A percentile compares a stretch with the other conserved stretches of the same genome.
These are phyloP conservation scores for Priocnemis perturbator DNA, from an alignment of 2,888 invertebrate genomes.

Conservation along the genomic window DNA sequence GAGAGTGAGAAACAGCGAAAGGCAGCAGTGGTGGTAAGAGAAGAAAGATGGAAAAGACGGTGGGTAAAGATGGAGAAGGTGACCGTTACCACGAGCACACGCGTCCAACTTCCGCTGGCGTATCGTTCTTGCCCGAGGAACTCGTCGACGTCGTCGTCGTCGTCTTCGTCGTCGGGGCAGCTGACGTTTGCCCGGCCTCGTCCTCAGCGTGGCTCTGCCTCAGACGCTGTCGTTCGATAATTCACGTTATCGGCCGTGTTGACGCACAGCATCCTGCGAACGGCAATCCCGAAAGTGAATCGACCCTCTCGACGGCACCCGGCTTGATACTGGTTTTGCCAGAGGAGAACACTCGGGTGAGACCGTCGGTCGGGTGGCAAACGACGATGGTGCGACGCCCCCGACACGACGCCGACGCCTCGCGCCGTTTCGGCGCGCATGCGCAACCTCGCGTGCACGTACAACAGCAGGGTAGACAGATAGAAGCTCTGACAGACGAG, in stretches of 20 bases:
- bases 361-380: constrained; percentile 55
- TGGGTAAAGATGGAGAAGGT: no score
- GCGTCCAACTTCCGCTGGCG: background rate
- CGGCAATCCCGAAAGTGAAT: constrained; percentile 27
- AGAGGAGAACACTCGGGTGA: constrained; percentile 61
- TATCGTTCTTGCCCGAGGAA: background rate
- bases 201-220: no score
- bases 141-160: no score
- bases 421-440: constrained; percentile 57
- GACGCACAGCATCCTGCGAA: no score
- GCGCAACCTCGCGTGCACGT: constrained; percentile 38
- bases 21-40: background rate
- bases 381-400: constrained; percentile 69
- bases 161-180: no score
- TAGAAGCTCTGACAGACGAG: background rate
- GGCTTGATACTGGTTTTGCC: constrained; percentile 66
- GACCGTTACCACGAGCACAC: background rate
- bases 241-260: no score
- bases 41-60: no score
- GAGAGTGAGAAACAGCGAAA: background rate
- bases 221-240: no score
- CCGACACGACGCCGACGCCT: constrained; percentile 68
- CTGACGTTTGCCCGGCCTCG: no score
- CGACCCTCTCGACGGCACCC: constrained; percentile 66
- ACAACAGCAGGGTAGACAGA: constrained; percentile 8